Evolutionary conservation across 2,888 invertebrate genomes (phyloP), one percentile per base, ranked within the genome.

Genomic region (Rugalucina vietnamica): DNA sequence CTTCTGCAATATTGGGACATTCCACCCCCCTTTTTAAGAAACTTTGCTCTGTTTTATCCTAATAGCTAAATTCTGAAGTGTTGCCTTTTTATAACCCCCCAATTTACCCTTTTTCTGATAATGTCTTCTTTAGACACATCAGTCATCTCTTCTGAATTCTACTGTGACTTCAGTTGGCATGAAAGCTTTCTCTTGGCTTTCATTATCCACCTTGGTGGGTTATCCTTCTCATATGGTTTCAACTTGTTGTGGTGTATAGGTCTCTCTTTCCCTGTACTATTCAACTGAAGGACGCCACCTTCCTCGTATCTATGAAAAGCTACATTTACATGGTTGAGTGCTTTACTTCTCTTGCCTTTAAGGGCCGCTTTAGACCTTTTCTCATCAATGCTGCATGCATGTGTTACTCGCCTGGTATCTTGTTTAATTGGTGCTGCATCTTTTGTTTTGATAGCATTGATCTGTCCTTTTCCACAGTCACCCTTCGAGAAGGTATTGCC

Each of bases 211-310:
- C 54, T 54, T 54, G 54, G 54, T 14, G 54, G 10, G 4, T 54
- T 18, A 54, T 18, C 57, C 24, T 49, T 73, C 32, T 50, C 34
- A 50, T 72, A 74, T 32, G 39, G 27, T 65, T 80, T 83, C 29
- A 84, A 70, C 72, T 76, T 83, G 37, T 79, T 73, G 37, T 79
- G 83, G 39, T 83, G 76, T 21, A 83, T 65, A 27, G 27, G n/a
- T 24, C 34, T 57, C 21, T 43, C 65, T 32, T 18, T 50, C 1
- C 65, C 72, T 29, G 21, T n/a, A 14, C 32, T 27, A 8, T 79
- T 37, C 0, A 75, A 0, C 10, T 78, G 78, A 5, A n/a, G n/a
- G n/a, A 32, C 24, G 24, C n/a, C n/a, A n/a, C n/a, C n/a, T n/a
- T n/a, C n/a, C n/a, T n/a, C n/a, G n/a, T n/a, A n/a, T n/a, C n/a